Evolutionary conservation across 2,113 vertebrate species (phyloP).

Genomic region (Solenodon paradoxus): DNA sequence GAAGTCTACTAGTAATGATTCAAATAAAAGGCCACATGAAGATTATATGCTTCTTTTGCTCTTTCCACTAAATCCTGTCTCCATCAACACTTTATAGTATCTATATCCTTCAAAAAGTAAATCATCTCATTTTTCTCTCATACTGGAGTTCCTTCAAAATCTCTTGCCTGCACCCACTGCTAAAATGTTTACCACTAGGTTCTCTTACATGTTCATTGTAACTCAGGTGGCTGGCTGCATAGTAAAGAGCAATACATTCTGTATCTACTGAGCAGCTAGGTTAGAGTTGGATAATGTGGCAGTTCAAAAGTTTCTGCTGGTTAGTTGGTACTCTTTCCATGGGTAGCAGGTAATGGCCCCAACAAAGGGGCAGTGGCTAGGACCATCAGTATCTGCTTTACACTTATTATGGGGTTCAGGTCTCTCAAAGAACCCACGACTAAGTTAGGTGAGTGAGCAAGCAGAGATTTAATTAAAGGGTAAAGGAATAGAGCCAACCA

Average conservation of each 20-base stretch:
- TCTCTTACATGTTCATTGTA: neutral
- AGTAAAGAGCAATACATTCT: neutral
- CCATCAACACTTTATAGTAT: neutral
- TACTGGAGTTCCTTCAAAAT: neutral
- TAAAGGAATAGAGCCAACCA: too few species aligned
- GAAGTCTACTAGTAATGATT: neutral
- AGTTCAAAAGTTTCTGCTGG: neutral
- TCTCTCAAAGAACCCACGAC: too few species aligned
- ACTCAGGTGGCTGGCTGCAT: neutral
- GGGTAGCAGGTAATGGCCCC: neutral
- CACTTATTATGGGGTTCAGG: too few species aligned
- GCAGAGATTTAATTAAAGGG: too few species aligned
- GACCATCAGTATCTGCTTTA: too few species aligned
- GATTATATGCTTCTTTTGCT: neutral
- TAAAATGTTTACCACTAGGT: neutral
- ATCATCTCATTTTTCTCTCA: neutral
- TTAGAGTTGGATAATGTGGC: neutral
- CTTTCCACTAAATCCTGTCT: neutral
- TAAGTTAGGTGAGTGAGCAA: too few species aligned
- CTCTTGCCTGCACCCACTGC: neutral
- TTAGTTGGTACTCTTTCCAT: neutral
- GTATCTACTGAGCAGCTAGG: neutral
- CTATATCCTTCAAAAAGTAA: neutral
- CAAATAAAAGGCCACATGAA: neutral
- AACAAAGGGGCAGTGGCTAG: neutral